Conservation (phyloP, 2,888 invertebrate species). For the Caenorhabditis drosophilae region DNA sequence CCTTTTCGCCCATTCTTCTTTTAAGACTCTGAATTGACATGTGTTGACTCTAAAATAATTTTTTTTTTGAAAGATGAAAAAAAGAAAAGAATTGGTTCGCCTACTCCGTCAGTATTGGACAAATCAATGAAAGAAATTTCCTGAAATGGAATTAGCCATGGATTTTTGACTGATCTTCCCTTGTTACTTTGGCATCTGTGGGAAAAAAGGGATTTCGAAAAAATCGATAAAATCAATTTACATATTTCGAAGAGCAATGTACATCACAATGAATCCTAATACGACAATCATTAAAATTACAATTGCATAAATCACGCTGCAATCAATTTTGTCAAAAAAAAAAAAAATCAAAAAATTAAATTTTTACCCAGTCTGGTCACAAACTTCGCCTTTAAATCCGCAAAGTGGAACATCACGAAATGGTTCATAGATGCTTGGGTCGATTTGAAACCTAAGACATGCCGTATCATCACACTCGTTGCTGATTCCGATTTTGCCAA, state of each 20-base stretch:
- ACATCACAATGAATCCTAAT: conserved; percentile 44
- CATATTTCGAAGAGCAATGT: conserved; percentile 48
- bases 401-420: conserved; percentile 55
- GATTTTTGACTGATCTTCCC: conserved; percentile 55
- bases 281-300: conserved; percentile 46
- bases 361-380: conserved; percentile 49
- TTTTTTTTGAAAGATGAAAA: too few species aligned
- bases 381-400: conserved; percentile 61
- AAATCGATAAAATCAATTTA: too few species aligned
- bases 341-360: not conserved
- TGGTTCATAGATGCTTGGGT: conserved; percentile 11
- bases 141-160: conserved; percentile 55
- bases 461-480: not conserved
- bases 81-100: too few species aligned
- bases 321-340: conserved; percentile 5
- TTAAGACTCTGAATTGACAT: conserved; percentile 59
- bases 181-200: not conserved
- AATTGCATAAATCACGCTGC: conserved; percentile 40
- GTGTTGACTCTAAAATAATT: conserved; percentile 46
- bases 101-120: conserved; percentile 31
- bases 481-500: too few species aligned
- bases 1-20: conserved; percentile 38
- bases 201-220: too few species aligned
- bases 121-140: conserved; percentile 51
- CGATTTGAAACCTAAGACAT: not conserved